These are phyloP conservation scores for Ptychochromis oligacanthus DNA, from an alignment of 2,113 vertebrate species.

Conservation along the genomic window DNA sequence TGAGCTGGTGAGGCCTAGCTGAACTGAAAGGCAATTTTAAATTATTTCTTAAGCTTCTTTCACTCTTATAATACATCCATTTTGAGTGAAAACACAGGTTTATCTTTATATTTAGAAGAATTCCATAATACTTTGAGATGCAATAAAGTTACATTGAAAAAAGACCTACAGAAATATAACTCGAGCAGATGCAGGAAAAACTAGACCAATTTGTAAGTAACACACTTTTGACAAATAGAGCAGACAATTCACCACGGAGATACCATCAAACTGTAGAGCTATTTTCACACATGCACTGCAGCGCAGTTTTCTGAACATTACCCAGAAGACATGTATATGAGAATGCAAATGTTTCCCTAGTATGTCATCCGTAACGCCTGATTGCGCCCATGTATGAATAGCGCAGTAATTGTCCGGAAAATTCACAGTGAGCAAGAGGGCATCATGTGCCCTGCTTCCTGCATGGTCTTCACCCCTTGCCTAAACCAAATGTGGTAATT, in stretches of 20 bases:
- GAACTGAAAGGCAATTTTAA: background rate
- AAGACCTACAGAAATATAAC: background rate
- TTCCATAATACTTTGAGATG: background rate
- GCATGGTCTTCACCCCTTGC: background rate
- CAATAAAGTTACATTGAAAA: background rate
- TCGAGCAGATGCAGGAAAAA: background rate
- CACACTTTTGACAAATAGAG: background rate
- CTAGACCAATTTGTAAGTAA: background rate
- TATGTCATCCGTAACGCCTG: background rate
- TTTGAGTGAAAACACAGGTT: background rate
- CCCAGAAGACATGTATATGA: background rate
- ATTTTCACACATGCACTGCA: background rate
- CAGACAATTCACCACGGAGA: no score
- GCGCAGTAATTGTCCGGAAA: background rate
- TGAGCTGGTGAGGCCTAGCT: conserved; percentile 15
- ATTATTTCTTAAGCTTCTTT: background rate
- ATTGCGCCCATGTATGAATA: background rate
- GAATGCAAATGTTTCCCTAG: background rate
- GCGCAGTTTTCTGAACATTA: background rate
- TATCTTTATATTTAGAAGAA: background rate
- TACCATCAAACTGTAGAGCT: background rate
- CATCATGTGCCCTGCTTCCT: background rate
- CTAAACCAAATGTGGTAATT: background rate
- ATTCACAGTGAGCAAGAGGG: background rate
- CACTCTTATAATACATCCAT: background rate